Evolutionary conservation across 2,888 invertebrate genomes (phyloP).

Genomic region (Pherbina coryleti): DNA sequence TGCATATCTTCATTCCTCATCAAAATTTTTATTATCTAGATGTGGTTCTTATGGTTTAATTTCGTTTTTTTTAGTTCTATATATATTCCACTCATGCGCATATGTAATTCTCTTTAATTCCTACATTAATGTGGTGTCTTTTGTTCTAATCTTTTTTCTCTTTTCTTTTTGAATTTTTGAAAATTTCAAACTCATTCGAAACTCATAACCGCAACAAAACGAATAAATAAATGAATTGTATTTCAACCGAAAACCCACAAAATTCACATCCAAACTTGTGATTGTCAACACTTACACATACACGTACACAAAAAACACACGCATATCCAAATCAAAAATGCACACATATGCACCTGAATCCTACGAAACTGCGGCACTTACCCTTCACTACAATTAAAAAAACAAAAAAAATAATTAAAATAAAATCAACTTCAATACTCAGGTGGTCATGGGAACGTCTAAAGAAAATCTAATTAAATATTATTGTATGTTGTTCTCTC

Average conservation of each 20-base stretch:
- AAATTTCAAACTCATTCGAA: constrained; percentile 30
- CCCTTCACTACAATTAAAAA: background rate
- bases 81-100: background rate
- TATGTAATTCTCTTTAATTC: background rate
- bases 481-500: constrained; percentile 58
- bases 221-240: background rate
- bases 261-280: constrained; percentile 12
- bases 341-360: constrained; percentile 11
- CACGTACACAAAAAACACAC: constrained; percentile 23
- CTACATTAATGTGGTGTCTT: constrained; percentile 45
- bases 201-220: constrained; percentile 28
- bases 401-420: constrained; percentile 38
- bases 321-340: constrained; percentile 12
- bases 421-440: constrained; percentile 50
- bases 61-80: background rate
- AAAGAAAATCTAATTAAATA: constrained; percentile 69
- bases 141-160: constrained; percentile 37
- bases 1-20: background rate
- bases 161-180: constrained; percentile 27
- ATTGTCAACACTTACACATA: constrained; percentile 20
- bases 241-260: constrained; percentile 2
- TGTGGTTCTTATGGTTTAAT: background rate
- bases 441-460: constrained; percentile 69
- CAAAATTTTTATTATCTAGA: constrained; percentile 2
- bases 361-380: background rate